Base-by-base conservation (phyloP, 2,113 vertebrate species). In the Rutilus rutilus region DNA sequence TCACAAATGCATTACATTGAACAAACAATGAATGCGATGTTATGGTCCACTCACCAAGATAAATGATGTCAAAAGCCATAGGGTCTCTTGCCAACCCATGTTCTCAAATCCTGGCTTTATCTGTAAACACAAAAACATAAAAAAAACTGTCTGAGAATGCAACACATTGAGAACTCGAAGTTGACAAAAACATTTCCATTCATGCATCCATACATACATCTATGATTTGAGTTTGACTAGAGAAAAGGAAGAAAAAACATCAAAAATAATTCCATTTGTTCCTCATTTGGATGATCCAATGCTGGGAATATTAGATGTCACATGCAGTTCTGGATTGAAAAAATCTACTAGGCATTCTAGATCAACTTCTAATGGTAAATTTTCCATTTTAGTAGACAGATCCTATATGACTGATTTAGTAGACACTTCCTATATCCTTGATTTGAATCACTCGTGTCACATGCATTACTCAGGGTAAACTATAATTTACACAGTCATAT, bases 11-110 rank as follows among this genome's bases (percentile, higher is more conserved):
- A 62, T 54, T 54, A 21, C 14, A 1, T 9, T 74, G 3, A 62
- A 52, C 78, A 54, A 78, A 39, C 25, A 65, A 85, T 83, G 25
- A 81, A 81, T 21, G 33, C 19, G 54, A 82, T 14, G 78, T 23
- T 47, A 27, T 30, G 21, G 47, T 85, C 17, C n/a, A 85, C 95
- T 95, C 89, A 96, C 95, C 93, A 93, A 83, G 65, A 90, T 83
- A 47, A 94, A 88, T 76, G 89, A 89, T 84, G 90, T 88, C 87
- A 93, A 79, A 86, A 94, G 89, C 92, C 92, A 92, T 79, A 86
- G 84, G 73, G 86, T 87, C 76, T 83, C 82, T 21, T 73, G 89
- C 82, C 87, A 86, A 88, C 86, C 91, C 95, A 96, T 96, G 89
- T 90, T 92, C 89, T 91, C 90, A 42, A 60, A 89, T 83, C 77